Evolutionary conservation across 2,113 vertebrate species (phyloP).

Genomic region (Hippocampus mohnikei): DNA sequence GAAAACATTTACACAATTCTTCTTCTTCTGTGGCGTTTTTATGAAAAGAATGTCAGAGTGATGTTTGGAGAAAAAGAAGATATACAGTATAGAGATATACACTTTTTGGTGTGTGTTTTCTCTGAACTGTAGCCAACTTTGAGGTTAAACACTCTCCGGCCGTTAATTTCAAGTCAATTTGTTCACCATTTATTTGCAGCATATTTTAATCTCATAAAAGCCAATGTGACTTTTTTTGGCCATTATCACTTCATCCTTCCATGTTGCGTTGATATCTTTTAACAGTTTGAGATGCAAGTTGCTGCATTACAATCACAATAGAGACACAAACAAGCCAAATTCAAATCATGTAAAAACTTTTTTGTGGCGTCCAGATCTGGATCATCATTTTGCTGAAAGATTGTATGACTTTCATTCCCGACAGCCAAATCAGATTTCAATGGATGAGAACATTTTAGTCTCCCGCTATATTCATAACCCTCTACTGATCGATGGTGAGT

Average conservation of each 20-base stretch:
- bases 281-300: background rate
- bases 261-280: background rate
- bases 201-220: conserved; percentile 79
- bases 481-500: conserved; percentile 90
- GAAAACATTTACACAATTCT: conserved; percentile 60
- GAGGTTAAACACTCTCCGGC: conserved; percentile 56
- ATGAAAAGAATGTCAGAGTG: conserved; percentile 73
- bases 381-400: too few relatives aligned
- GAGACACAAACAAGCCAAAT: too few relatives aligned
- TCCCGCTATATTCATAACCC: conserved; percentile 93
- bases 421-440: conserved; percentile 90
- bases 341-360: too few relatives aligned
- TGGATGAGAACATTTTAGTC: conserved; percentile 92
- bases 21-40: conserved; percentile 70
- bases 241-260: background rate
- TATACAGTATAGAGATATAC: conserved; percentile 52
- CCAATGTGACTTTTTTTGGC: conserved; percentile 5
- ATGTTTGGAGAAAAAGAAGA: conserved; percentile 68
- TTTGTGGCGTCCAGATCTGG: too few relatives aligned
- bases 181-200: conserved; percentile 71
- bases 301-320: too few relatives aligned
- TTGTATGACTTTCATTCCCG: conserved; percentile 10
- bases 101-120: conserved; percentile 57
- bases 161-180: conserved; percentile 39
- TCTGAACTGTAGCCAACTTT: conserved; percentile 70